Conservation (phyloP, 1,140 invertebrate genomes). For the Lepidotrigona ventralis region DNA sequence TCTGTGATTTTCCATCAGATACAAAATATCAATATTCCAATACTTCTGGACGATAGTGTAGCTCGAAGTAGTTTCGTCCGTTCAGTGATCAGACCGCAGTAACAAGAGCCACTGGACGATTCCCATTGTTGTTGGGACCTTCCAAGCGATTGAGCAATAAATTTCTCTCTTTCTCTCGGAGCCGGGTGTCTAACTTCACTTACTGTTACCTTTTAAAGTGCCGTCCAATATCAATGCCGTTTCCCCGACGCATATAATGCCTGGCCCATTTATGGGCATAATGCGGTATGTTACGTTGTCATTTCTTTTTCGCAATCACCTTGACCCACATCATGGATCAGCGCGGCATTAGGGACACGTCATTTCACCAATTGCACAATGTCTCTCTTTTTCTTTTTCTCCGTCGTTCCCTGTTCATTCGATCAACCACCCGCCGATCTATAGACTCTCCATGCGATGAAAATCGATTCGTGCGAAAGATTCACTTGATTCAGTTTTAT, state of each 20-base stretch:
- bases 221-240: conserved; percentile 60
- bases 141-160: conserved; percentile 27
- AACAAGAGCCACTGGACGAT: background rate
- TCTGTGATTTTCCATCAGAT: too few species aligned
- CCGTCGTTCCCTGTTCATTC: background rate
- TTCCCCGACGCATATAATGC: conserved; percentile 65
- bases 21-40: background rate
- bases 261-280: conserved; percentile 73
- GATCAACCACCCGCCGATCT: conserved; percentile 25
- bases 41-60: background rate
- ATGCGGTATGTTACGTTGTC: conserved; percentile 74
- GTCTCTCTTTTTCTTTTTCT: conserved; percentile 11
- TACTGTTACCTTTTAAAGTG: conserved; percentile 55
- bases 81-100: conserved; percentile 22
- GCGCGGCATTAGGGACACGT: conserved; percentile 66
- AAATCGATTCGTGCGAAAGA: background rate
- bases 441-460: background rate
- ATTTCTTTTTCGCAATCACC: conserved; percentile 75
- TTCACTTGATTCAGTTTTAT: background rate
- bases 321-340: conserved; percentile 72
- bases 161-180: conserved; percentile 40
- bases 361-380: conserved; percentile 62
- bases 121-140: conserved; percentile 10
- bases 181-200: conserved; percentile 50
- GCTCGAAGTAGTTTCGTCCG: conserved; percentile 10